phyloP scores from a whole-genome alignment of 2,888 invertebrate genomes.

The Vanessa cardui region DNA sequence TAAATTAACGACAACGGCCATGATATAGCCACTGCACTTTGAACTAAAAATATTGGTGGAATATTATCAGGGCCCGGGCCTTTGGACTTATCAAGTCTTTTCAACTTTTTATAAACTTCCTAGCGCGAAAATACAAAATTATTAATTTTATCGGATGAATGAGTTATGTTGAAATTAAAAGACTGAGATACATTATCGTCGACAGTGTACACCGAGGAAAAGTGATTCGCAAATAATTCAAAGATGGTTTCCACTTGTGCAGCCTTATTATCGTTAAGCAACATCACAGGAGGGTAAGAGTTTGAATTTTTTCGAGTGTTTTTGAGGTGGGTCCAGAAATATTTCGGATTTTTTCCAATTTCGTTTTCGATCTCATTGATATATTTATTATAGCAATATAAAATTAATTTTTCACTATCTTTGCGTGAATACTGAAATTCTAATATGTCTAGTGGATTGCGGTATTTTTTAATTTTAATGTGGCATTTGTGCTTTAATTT shows the following conservation, averaged over 20 bases:
- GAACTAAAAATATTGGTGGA: neutral
- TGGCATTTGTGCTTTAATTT: neutral
- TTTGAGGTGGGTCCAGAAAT: conserved; percentile 5
- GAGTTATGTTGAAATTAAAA: neutral
- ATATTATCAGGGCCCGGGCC: no score
- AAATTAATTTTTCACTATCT: conserved; percentile 3
- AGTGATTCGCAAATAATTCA: conserved; percentile 8
- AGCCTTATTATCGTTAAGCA: conserved; percentile 6
- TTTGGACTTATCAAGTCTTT: no score
- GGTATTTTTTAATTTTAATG: no score
- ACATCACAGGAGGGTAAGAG: no score
- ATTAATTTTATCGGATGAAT: conserved; percentile 1
- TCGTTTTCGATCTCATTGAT: neutral
- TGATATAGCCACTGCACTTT: neutral
- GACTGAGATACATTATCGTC: conserved; percentile 1
- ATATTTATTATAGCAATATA: conserved; percentile 4
- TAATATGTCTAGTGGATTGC: neutral
- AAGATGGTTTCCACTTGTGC: neutral
- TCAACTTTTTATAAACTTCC: neutral
- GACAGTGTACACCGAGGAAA: neutral
- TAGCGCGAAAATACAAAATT: neutral
- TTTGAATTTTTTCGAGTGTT: conserved; percentile 5
- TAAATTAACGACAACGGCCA: no score
- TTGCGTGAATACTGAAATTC: neutral
- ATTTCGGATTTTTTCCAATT: conserved; percentile 4